These are phyloP conservation scores for Chaenocephalus aceratus DNA, from an alignment of 2,113 vertebrate species.

Conservation along the genomic window DNA sequence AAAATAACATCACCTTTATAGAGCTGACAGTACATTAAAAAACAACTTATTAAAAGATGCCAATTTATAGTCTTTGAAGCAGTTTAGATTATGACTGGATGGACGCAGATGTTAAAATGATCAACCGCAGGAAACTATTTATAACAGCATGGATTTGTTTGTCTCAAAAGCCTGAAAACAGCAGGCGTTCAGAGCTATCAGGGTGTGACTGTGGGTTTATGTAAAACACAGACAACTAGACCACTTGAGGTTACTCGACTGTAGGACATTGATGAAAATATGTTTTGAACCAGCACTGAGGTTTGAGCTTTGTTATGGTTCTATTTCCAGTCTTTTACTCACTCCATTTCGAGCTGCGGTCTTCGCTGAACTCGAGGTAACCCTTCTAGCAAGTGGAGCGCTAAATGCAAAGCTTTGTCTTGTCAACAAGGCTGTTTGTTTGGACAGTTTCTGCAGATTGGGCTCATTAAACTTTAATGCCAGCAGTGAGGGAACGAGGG, in stretches of 20 bases:
- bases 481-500: conserved; percentile 38
- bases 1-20: background rate
- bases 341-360: conserved; percentile 42
- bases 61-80: no score
- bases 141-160: conserved; percentile 2
- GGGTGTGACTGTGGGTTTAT: conserved; percentile 40
- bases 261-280: conserved; percentile 29
- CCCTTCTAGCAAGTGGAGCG: conserved; percentile 25
- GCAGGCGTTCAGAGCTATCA: conserved; percentile 18
- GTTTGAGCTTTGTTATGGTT: conserved; percentile 31
- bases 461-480: conserved; percentile 72
- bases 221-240: background rate
- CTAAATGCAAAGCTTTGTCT: conserved; percentile 72
- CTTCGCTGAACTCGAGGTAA: conserved; percentile 61
- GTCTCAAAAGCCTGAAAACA: conserved; percentile 15
- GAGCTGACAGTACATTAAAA: background rate
- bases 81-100: background rate
- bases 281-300: conserved; percentile 30
- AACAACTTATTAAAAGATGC: no score
- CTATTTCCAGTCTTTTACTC: conserved; percentile 55
- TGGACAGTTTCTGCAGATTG: conserved; percentile 58
- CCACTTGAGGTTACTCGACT: conserved; percentile 21
- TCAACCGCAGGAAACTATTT: background rate
- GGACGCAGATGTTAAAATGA: background rate
- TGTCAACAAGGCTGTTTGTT: conserved; percentile 72